These are phyloP conservation scores for Zosterops japonicus DNA, from an alignment of 2,113 vertebrate genomes.

Conservation along the genomic window DNA sequence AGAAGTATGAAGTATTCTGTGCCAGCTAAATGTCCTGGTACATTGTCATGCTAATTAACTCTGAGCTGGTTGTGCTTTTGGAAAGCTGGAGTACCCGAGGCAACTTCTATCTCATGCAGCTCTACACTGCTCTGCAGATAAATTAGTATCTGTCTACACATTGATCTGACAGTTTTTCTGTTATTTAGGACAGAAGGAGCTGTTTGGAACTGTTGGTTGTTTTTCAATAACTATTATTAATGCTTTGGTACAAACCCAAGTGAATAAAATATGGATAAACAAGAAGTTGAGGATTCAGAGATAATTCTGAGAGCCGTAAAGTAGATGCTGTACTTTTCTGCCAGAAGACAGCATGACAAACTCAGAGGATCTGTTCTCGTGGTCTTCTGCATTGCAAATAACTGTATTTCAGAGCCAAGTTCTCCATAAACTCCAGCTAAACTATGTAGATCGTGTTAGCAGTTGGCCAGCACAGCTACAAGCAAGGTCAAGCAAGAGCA, in stretches of 20 bases:
- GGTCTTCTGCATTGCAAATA: neutral
- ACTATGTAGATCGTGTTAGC: neutral
- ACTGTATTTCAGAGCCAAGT: neutral
- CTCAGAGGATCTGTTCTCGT: neutral
- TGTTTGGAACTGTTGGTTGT: neutral
- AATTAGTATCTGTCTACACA: neutral
- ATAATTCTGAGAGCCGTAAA: neutral
- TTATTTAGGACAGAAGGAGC: neutral
- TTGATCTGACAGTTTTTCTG: neutral
- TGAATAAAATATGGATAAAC: neutral
- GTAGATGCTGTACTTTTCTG: neutral
- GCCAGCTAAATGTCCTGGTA: fast-evolving
- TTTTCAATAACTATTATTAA: neutral
- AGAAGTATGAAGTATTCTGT: neutral
- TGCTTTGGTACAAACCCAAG: neutral
- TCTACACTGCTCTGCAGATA: neutral
- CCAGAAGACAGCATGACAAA: neutral
- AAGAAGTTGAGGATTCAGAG: neutral
- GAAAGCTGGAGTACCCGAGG: neutral
- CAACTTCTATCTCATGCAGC: neutral
- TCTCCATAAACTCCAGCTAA: neutral
- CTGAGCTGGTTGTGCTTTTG: neutral
- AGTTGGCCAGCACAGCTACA: neutral
- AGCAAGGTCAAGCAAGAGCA: slow-evolving; percentile 16
- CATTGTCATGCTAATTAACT: neutral